Percentiles rank a stretch among this genome's conserved stretches.
phyloP scores from a whole-genome alignment of 2,797 vertebrate genomes.

The Gambusia yucatana region DNA sequence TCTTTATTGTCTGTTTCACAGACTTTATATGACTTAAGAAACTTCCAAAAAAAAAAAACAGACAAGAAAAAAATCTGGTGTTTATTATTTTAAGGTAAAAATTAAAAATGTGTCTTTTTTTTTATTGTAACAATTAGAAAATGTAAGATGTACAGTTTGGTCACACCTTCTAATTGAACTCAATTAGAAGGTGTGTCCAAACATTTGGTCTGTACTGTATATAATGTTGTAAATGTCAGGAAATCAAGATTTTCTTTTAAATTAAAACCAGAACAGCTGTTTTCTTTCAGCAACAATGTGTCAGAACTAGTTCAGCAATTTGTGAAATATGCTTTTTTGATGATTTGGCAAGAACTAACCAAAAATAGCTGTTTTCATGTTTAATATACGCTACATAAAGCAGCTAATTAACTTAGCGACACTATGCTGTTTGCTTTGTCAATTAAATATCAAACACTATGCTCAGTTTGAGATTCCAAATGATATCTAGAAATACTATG shows the following conservation, averaged over 20 bases:
- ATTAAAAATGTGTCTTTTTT: slow-evolving; percentile 8
- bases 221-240: neutral
- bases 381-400: neutral
- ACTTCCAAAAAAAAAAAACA: slow-evolving; percentile 21
- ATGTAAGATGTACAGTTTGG: neutral
- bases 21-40: slow-evolving; percentile 31
- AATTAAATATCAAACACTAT: neutral
- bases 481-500: neutral
- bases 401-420: neutral
- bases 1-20: slow-evolving; percentile 34
- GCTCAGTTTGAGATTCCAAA: neutral
- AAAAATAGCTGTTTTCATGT: neutral
- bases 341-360: neutral
- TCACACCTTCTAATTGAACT: too few relatives aligned
- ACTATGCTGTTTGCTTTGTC: neutral
- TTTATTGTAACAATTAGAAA: neutral
- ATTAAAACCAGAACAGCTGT: slow-evolving; percentile 3
- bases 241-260: neutral
- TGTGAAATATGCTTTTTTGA: slow-evolving; percentile 2
- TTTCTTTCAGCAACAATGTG: neutral
- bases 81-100: slow-evolving; percentile 1
- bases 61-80: neutral
- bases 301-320: slow-evolving; percentile 6
- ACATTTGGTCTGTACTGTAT: too few relatives aligned
- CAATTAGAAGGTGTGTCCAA: too few relatives aligned